These are phyloP conservation scores for Charaxes varanes DNA, from an alignment of 1,140 invertebrate species.

Conservation along the genomic window DNA sequence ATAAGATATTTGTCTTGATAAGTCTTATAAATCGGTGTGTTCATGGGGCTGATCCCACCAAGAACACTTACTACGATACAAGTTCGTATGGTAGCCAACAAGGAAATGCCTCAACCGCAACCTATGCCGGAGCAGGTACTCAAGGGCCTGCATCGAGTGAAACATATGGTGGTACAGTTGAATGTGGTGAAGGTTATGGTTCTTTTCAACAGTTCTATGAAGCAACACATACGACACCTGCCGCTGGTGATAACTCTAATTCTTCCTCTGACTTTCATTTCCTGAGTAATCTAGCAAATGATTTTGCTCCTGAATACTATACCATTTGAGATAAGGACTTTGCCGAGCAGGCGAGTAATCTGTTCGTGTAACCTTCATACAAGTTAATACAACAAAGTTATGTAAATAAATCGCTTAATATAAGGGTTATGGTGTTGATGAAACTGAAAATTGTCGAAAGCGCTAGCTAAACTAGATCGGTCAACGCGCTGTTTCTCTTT, in stretches of 20 bases:
- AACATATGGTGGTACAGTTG: conserved; percentile 72
- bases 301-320: conserved; percentile 94
- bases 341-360: conserved; percentile 65
- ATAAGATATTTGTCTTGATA: too few species aligned
- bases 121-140: conserved; percentile 28
- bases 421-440: conserved; percentile 36
- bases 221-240: conserved; percentile 69
- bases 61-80: conserved; percentile 63
- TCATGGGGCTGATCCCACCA: conserved; percentile 56
- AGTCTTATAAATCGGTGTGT: too few species aligned
- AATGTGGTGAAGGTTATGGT: conserved; percentile 78
- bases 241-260: conserved; percentile 86
- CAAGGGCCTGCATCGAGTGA: conserved; percentile 43
- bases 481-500: conserved; percentile 31
- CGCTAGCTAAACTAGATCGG: conserved; percentile 31
- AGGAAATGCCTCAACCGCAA: conserved; percentile 34
- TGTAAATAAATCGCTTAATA: conserved; percentile 22
- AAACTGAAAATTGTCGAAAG: conserved; percentile 36
- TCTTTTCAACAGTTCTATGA: conserved; percentile 83
- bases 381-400: conserved; percentile 19
- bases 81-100: conserved; percentile 49
- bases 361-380: conserved; percentile 57
- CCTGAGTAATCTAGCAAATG: conserved; percentile 90
- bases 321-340: conserved; percentile 81
- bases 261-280: conserved; percentile 95